Conservation (phyloP, 2,797 vertebrate species). For the Arctocebus calabarensis region DNA sequence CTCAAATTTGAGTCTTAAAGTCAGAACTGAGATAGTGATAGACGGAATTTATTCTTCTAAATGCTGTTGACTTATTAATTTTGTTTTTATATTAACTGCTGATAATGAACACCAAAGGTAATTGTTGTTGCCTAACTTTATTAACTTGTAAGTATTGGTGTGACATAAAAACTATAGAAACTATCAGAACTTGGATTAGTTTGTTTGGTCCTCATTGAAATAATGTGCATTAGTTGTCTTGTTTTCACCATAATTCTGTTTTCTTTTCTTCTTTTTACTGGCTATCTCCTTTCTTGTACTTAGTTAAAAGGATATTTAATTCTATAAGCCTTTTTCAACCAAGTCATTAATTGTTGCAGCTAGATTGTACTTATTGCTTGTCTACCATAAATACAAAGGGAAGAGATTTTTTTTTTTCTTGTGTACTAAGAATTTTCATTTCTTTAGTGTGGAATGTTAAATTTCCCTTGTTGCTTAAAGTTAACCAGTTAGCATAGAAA, state of each 20-base stretch:
- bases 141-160: slow-evolving; percentile 2
- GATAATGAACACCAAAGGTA: slow-evolving; percentile 30
- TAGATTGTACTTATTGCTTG: background rate
- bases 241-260: background rate
- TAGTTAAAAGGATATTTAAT: slow-evolving; percentile 24
- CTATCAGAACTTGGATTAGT: background rate
- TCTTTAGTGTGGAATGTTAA: background rate
- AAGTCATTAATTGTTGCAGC: slow-evolving; percentile 39
- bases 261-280: slow-evolving; percentile 14
- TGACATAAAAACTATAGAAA: slow-evolving; percentile 7
- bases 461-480: slow-evolving; percentile 28
- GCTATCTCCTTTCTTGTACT: background rate
- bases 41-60: slow-evolving; percentile 6
- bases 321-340: slow-evolving; percentile 1
- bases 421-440: background rate
- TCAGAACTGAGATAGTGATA: slow-evolving; percentile 8
- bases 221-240: background rate
- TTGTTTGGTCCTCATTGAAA: slow-evolving; percentile 12
- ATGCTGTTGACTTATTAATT: slow-evolving; percentile 15
- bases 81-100: slow-evolving; percentile 52
- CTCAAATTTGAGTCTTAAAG: slow-evolving; percentile 55
- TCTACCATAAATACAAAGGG: background rate
- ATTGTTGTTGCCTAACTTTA: background rate
- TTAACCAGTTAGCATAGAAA: slow-evolving; percentile 49
- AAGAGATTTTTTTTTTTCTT: background rate